Evolutionary conservation across 30 jellyfish, hydroid and myxozoan genomes (phyloP), one percentile per base, ranked within the genome.

Genomic region (Sanderia malayensis): DNA sequence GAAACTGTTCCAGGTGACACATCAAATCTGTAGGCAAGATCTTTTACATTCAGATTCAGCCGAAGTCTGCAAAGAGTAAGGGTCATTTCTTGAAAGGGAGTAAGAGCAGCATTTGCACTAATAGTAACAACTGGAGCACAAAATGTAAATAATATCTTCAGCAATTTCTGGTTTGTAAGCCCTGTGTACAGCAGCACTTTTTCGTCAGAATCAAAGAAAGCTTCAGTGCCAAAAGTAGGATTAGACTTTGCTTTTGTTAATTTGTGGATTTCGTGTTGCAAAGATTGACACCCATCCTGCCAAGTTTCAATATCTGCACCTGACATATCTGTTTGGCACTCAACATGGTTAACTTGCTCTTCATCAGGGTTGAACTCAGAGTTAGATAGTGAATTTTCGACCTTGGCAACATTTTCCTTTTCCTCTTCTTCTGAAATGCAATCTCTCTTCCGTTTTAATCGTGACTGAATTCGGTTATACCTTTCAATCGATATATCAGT

Each of bases 1-100:
- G 44, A 1, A 7, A 76, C 73, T 22, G 8, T 23, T 61, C 73
- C 45, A 18, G 15, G 52, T 27, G 33, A 33, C 9, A 61, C 21
- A 9, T 64, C 79, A 65, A 76, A 76, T 20, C 88, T 71, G 44
- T 1, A 10, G 28, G 88, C 88, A 44, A 61, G 71, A 31, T 76
- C 88, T 26, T 21, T 46, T 72, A 61, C 4, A 19, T 46, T 70
- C 20, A 76, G 70, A 27, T 80, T 73, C 28, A 76, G 88, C 41
- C n/a, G n/a, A n/a, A n/a, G n/a, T n/a, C n/a, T 41, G 55, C 55
- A 41, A 41, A 41, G 15, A 15, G 55, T 41, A 41, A 41, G 15
- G 55, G 55, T 15, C 55, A 41, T 41, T 41, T 41, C 55, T 41
- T 41, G 55, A 41, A 41, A 41, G 15, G 55, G 55, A 41, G n/a